Evolutionary conservation across 2,888 invertebrate genomes (phyloP).

Genomic region (Campoletis raptor): DNA sequence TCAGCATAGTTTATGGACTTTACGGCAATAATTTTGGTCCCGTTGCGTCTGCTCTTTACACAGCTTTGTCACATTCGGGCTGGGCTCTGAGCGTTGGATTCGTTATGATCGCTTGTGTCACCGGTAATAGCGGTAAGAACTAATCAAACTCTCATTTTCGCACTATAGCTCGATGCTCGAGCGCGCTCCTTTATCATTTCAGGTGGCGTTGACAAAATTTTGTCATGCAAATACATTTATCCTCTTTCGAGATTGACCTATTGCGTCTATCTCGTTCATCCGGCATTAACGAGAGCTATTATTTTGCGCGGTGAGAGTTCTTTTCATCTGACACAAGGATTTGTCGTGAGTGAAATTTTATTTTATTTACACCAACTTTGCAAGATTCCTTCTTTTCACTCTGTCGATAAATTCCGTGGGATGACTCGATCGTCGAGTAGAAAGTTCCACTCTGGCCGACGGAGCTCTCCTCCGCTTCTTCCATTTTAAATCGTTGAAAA

Average conservation of each 20-base stretch:
- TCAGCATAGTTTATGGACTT: slow-evolving; percentile 81
- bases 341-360: slow-evolving; percentile 83
- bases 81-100: slow-evolving; percentile 85
- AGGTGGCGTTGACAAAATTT: slow-evolving; percentile 85
- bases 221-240: slow-evolving; percentile 85
- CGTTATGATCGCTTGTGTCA: slow-evolving; percentile 84
- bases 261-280: slow-evolving; percentile 86
- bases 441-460: background rate
- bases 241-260: slow-evolving; percentile 87
- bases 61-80: slow-evolving; percentile 84
- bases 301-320: slow-evolving; percentile 85
- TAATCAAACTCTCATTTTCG: background rate
- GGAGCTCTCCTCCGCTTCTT: background rate
- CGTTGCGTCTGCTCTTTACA: slow-evolving; percentile 81
- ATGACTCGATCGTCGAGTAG: background rate
- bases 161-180: too few species aligned
- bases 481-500: too few species aligned
- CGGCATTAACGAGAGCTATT: slow-evolving; percentile 84
- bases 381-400: background rate
- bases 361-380: background rate
- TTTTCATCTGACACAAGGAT: slow-evolving; percentile 85
- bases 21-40: slow-evolving; percentile 78
- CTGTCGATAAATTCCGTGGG: background rate
- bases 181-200: slow-evolving; percentile 69
- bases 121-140: slow-evolving; percentile 84